Base-by-base conservation (phyloP, 2,888 invertebrate species). In the Cerastis rubricosa region DNA sequence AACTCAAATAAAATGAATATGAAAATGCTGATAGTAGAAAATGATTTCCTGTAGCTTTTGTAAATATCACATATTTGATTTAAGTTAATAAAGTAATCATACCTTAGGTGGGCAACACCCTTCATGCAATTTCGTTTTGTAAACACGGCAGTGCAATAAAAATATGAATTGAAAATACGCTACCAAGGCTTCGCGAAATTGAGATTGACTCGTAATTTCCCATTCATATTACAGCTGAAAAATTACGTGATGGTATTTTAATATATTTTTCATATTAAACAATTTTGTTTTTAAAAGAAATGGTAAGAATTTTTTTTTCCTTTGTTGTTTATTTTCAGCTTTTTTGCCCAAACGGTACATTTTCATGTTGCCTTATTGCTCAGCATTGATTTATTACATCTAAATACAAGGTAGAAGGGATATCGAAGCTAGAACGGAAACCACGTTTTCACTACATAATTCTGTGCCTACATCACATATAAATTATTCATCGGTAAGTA, bases 71-170 rank as follows among this genome's bases (percentile, higher is more conserved):
- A 57, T 65, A 74, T 47, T 61, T 57, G 40, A 49, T 82, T 69
- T 65, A 75, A 49, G 68, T 82, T 76, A 76, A 75, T 81, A 82
- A 35, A 5, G 49, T 68, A 82, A 82, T 82, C 11, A 51, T 65
- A 69, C 25, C 35, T 65, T 51, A 47, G 25, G 47, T 35, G 51
- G 40, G 29, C 67, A 68, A 49, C 63, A 67, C 47, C 22, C 51
- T 47, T 3, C 51, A 66, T 47, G 83, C 67, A 76, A 76, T 76
- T 82, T 35, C 35, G 67, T 82, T 82, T 79, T 49, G 45, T 57
- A 79, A 82, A 79, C 47, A 79, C 76, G 43, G 43, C 63, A 68
- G 4, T 43, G 51, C 22, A 64, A 68, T 82, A 76, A 67, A 76
- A 76, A 75, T 74, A 54, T 72, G 73, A 54, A 74, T 35, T 78